phyloP scores from a whole-genome alignment of 2,888 invertebrate genomes.

The Apantesis nais region DNA sequence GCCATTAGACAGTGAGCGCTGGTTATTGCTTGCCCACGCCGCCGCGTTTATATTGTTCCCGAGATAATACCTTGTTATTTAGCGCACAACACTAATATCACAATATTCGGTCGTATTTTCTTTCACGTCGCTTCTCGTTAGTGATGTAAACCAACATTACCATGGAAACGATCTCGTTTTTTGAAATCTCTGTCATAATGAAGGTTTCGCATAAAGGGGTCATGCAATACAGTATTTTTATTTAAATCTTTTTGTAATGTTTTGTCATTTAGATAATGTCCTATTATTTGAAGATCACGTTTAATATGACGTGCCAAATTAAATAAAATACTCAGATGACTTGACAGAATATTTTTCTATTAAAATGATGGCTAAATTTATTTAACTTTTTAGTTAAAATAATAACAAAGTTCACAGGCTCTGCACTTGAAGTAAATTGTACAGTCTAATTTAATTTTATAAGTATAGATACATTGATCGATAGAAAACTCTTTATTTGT shows the following conservation, averaged over 20 bases:
- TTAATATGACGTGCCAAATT: slow-evolving; percentile 3
- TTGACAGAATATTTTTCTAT: slow-evolving; percentile 9
- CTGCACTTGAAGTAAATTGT: slow-evolving; percentile 6
- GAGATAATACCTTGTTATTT: slow-evolving; percentile 76
- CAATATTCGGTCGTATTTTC: slow-evolving; percentile 62
- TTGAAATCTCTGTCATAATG: slow-evolving; percentile 38
- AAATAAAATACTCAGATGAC: background rate
- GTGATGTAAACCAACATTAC: slow-evolving; percentile 40
- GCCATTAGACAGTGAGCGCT: slow-evolving; percentile 65
- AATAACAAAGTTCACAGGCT: slow-evolving; percentile 2
- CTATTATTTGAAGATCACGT: slow-evolving; percentile 11
- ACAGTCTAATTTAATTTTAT: background rate
- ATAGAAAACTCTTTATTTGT: too few species aligned
- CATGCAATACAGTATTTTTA: slow-evolving; percentile 35
- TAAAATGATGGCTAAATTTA: background rate
- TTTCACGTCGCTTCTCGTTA: slow-evolving; percentile 66
- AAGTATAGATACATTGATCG: too few species aligned
- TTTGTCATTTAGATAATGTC: slow-evolving; percentile 23
- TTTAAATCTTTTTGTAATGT: slow-evolving; percentile 37
- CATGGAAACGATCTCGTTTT: slow-evolving; percentile 35
- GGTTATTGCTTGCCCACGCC: slow-evolving; percentile 70
- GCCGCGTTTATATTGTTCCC: slow-evolving; percentile 72
- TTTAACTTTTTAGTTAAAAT: slow-evolving; percentile 11
- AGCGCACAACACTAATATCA: slow-evolving; percentile 69
- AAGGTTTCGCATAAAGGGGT: slow-evolving; percentile 36